Conservation (phyloP, 2,113 vertebrate species). For the Halichoeres trimaculatus region DNA sequence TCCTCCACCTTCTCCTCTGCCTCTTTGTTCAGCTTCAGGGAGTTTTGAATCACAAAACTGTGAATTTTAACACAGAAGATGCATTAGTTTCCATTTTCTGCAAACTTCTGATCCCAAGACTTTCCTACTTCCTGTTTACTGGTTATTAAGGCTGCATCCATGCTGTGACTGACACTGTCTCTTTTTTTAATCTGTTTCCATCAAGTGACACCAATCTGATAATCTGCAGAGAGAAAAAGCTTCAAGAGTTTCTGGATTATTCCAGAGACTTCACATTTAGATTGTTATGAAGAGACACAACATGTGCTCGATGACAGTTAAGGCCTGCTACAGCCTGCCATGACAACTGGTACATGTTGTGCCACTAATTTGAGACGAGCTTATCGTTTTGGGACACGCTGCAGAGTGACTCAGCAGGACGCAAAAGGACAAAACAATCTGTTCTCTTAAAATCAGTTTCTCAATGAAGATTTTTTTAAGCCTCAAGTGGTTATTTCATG, state of each 20-base stretch:
- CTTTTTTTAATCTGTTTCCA: background rate
- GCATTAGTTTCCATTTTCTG: background rate
- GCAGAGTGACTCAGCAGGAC: constrained; percentile 22
- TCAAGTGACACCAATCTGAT: constrained; percentile 22
- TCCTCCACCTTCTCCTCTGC: background rate
- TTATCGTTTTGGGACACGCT: background rate
- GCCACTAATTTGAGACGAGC: background rate
- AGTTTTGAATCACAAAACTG: background rate
- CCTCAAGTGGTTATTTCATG: no score
- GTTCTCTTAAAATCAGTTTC: no score
- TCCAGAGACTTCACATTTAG: no score
- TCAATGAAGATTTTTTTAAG: no score
- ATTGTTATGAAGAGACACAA: background rate
- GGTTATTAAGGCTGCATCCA: background rate
- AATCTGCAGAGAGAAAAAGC: background rate
- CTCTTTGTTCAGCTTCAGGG: background rate
- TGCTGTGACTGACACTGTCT: background rate
- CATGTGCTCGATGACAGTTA: background rate
- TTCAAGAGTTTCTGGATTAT: background rate
- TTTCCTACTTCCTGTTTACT: background rate
- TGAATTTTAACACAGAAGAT: no score
- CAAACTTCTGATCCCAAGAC: no score
- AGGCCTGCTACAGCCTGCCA: background rate
- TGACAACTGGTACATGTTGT: background rate
- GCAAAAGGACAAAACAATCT: background rate